These are phyloP conservation scores for Ptychochromis oligacanthus DNA, from an alignment of 2,113 vertebrate genomes.

Conservation along the genomic window DNA sequence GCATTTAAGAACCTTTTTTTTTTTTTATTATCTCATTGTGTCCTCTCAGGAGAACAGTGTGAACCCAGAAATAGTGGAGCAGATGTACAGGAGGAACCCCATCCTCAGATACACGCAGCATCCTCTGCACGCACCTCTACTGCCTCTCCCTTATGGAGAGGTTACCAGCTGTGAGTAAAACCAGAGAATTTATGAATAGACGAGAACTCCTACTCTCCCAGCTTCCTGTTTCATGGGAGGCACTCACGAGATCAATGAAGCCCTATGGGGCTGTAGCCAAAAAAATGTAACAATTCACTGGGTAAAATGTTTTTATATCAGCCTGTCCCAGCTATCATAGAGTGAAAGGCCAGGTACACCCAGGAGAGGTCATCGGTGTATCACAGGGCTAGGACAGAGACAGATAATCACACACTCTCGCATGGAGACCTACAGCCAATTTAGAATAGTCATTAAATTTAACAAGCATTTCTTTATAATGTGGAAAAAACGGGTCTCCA, in stretches of 20 bases:
- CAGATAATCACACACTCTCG: rapidly evolving
- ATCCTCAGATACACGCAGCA: conserved; percentile 94
- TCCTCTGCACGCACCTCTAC: conserved; percentile 88
- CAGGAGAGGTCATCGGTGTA: background rate
- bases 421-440: background rate
- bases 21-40: background rate
- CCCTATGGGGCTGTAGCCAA: no score
- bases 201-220: background rate
- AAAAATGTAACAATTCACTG: background rate
- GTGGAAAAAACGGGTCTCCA: background rate
- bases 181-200: background rate
- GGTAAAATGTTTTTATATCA: background rate
- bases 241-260: no score
- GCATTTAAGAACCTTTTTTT: background rate
- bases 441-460: background rate
- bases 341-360: background rate
- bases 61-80: conserved; percentile 89
- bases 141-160: conserved; percentile 90
- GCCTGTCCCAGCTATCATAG: background rate
- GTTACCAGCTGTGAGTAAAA: conserved; percentile 83
- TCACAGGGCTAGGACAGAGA: background rate
- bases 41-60: conserved; percentile 86
- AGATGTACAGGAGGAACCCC: conserved; percentile 91
- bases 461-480: background rate
- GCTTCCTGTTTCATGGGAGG: background rate